These are phyloP conservation scores for Saccostrea glomerata DNA, from an alignment of 1,140 invertebrate species.

Conservation along the genomic window DNA sequence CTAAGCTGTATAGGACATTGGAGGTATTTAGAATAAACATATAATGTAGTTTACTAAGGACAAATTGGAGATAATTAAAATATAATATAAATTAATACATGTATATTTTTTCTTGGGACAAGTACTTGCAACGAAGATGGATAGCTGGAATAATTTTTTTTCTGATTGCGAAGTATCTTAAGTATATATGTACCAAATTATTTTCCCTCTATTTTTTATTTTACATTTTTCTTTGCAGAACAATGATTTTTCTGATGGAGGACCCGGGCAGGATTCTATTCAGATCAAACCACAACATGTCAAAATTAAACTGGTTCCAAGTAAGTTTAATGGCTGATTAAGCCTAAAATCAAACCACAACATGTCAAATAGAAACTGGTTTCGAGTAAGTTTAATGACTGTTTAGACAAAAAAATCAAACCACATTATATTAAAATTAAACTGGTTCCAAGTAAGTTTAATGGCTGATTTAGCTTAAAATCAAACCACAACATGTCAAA, in stretches of 20 bases:
- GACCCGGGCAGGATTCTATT: slow-evolving; percentile 32
- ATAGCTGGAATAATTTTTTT: too few species aligned
- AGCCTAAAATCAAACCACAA: slow-evolving; percentile 50
- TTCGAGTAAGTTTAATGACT: too few species aligned
- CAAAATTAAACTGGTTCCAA: slow-evolving; percentile 48
- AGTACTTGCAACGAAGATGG: too few species aligned
- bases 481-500: slow-evolving; percentile 54
- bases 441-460: slow-evolving; percentile 52
- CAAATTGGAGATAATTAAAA: too few species aligned
- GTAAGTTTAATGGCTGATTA: slow-evolving; percentile 43
- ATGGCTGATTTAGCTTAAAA: background rate
- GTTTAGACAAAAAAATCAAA: background rate
- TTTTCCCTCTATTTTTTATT: too few species aligned
- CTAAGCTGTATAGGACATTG: too few species aligned
- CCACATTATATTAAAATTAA: slow-evolving; percentile 55
- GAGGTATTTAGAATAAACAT: too few species aligned
- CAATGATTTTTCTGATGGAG: slow-evolving; percentile 49
- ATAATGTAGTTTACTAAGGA: too few species aligned
- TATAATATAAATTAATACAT: too few species aligned
- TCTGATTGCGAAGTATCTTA: too few species aligned
- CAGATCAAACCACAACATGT: slow-evolving; percentile 58
- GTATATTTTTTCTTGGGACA: too few species aligned
- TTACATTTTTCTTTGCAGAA: slow-evolving; percentile 40
- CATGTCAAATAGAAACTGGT: background rate
- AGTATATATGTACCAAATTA: too few species aligned